Conservation (phyloP, 2,888 invertebrate genomes). For the Drosophila neonasuta region DNA sequence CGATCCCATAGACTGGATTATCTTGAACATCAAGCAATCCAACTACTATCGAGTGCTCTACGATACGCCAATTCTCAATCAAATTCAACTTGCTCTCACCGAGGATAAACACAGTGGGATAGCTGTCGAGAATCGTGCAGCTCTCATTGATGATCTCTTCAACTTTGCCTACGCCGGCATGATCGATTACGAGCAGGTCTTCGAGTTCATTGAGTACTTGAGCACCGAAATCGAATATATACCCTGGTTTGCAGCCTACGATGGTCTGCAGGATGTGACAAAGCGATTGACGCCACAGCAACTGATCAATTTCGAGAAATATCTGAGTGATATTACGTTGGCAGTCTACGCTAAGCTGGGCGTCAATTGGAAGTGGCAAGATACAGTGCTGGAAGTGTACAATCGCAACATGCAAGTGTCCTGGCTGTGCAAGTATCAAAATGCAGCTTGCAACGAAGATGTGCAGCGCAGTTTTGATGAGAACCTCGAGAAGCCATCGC, state of each 20-base stretch:
- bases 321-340: slow-evolving; percentile 82
- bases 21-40: slow-evolving; percentile 77
- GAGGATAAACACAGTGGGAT: slow-evolving; percentile 58
- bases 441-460: slow-evolving; percentile 84
- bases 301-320: slow-evolving; percentile 69
- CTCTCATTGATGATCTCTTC: slow-evolving; percentile 88
- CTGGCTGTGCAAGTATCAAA: slow-evolving; percentile 86
- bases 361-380: slow-evolving; percentile 80
- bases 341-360: slow-evolving; percentile 83
- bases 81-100: slow-evolving; percentile 56
- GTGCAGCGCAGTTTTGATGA: slow-evolving; percentile 76
- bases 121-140: slow-evolving; percentile 86
- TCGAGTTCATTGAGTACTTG: slow-evolving; percentile 88
- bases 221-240: slow-evolving; percentile 86
- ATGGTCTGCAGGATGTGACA: slow-evolving; percentile 50
- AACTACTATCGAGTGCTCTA: slow-evolving; percentile 87
- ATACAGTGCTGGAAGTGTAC: slow-evolving; percentile 84
- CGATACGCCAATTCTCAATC: slow-evolving; percentile 84
- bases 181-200: slow-evolving; percentile 68
- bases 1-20: slow-evolving; percentile 69
- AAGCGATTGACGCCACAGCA: slow-evolving; percentile 61
- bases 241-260: slow-evolving; percentile 89
- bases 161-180: slow-evolving; percentile 83
- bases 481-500: slow-evolving; percentile 24
- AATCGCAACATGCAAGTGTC: slow-evolving; percentile 85